Base-by-base conservation (phyloP, 2,113 vertebrate species). In the Pomatorhinus ruficollis region DNA sequence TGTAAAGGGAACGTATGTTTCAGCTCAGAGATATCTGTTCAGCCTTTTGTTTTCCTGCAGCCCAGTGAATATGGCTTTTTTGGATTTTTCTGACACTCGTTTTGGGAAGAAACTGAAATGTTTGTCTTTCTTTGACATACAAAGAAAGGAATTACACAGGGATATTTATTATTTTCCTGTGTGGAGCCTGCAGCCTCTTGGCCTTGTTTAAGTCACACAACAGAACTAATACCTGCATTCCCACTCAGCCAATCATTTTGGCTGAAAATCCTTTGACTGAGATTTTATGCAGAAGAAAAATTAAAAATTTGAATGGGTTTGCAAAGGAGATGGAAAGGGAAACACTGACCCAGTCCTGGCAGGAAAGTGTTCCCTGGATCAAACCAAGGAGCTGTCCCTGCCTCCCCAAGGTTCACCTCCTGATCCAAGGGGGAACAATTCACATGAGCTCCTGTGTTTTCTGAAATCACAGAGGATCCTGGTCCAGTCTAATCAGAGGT, bases 21-120 rank as follows among this genome's bases (percentile, higher is more conserved):
- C 40, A 31, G 93, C 93, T 93, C 68, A 87, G 87, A 96, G 95
- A 75, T 97, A 95, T 91, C 96, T 97, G 96, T 69, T 97, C 95
- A n/a, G 59, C 78, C 82, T 91, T 71, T 84, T 75, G 57, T 12
- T 80, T 61, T n/a, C 37, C 54, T 85, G 83, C 64, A 85, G 47
- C 65, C 72, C 60, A 25, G 35, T 4, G 27, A 72, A 37, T 22
- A 63, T 10, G 68, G 63, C 89, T 97, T 83, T 94, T 94, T 93
- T 72, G 3, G 82, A 82, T 94, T 97, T 79, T 95, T 95, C 89
- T 92, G 90, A 87, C 77, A 81, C 50, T 28, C 10, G 9, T 75
- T 93, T 93, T 70, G 93, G 90, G 90, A 92, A 95, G 90, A 94
- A 96, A 83, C 77, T 68, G 90, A 92, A 95, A 93, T 19, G 64